phyloP scores from a whole-genome alignment of 2,113 vertebrate species.

The Leptosomus discolor region DNA sequence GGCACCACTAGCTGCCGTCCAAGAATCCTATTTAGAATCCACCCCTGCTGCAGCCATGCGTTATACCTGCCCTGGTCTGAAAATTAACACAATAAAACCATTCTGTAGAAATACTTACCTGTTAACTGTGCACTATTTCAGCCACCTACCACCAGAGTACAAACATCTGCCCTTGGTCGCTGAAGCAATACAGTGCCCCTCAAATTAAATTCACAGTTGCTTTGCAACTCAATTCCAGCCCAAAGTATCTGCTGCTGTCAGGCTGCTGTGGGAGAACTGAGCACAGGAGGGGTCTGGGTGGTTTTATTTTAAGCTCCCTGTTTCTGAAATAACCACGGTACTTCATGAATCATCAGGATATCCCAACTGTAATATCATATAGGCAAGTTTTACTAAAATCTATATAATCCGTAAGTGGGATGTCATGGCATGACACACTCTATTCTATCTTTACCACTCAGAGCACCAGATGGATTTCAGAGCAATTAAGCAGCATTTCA shows the following conservation, averaged over 20 bases:
- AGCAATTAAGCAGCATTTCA: conserved; percentile 10
- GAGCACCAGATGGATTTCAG: neutral
- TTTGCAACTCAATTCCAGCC: neutral
- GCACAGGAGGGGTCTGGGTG: conserved; percentile 28
- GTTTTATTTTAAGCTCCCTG: conserved; percentile 15
- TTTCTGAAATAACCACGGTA: neutral
- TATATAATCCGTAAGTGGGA: neutral
- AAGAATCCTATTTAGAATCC: neutral
- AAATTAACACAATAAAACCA: neutral
- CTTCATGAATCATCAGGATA: conserved; percentile 3
- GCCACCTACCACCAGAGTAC: neutral
- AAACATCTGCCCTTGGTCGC: fast-evolving
- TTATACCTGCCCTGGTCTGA: neutral
- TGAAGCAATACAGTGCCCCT: neutral
- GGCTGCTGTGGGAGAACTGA: neutral
- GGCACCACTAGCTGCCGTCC: neutral
- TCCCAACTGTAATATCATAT: neutral
- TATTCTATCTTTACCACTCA: neutral
- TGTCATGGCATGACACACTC: neutral
- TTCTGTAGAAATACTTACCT: neutral
- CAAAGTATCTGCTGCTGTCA: neutral
- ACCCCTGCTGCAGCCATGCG: neutral
- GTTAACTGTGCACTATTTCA: neutral
- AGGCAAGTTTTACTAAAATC: neutral
- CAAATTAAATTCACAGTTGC: neutral